Evolutionary conservation across 1,140 invertebrate genomes (phyloP), one percentile per base, ranked within the genome.

Genomic region (Anoplophora glabripennis): DNA sequence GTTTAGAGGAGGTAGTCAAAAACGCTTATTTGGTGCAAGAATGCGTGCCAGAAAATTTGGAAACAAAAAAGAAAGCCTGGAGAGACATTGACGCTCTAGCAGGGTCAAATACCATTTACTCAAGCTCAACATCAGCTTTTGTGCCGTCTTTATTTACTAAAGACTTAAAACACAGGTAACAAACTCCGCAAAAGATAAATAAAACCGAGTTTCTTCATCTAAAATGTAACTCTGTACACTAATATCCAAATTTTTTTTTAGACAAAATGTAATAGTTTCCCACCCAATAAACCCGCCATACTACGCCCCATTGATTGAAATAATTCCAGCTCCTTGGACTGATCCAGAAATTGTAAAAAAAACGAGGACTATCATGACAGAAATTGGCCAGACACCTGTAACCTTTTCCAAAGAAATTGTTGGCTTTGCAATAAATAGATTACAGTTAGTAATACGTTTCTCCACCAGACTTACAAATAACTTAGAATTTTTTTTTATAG

Each of bases 221-320:
- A 28, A 52, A 3, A 52, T 52, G 15, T 53, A 40, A 7, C 21
- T n/a, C 41, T 12, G 36, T 53, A 4, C 42, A 45, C 15, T 45
- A 15, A 15, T 40, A 36, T 33, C 49, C 33, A 44, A 18, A 15
- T 34, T 65, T 66, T 38, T 34, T 65, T 66, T 38, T 45, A 72
- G 72, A 37, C 56, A 72, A 59, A 74, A 75, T 55, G 63, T 72
- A 4, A 65, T 76, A 44, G 87, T 96, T 36, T 90, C 92, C 7
- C 95, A 98, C 79, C 95, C 95, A 34, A 93, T 97, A 0, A 98
- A 98, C 78, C 96, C 96, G 42, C 95, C 95, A 0, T 97, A 98
- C 72, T 98, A 94, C 74, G 88, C 96, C 7, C 94, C 93, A 0
- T 76, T 98, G 33, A 92, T 97, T 1, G 96, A 98, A 80, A 82